Percentiles rank a stretch among this genome's conserved stretches.
Evolutionary conservation across 2,888 invertebrate species (phyloP).

Genomic region (Cephus runcator): DNA sequence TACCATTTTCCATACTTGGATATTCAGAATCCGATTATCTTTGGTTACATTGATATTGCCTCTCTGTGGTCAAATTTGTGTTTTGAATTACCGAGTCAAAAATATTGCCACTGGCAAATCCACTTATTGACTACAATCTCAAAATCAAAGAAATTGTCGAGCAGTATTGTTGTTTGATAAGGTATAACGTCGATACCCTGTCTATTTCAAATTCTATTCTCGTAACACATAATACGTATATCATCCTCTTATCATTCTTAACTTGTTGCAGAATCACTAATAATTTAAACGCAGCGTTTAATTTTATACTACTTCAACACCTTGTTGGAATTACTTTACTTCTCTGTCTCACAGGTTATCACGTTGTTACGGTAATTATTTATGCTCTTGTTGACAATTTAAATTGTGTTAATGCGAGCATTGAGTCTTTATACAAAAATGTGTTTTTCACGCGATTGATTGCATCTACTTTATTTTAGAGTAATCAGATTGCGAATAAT

Average conservation of each 20-base stretch:
- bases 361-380: constrained; percentile 13
- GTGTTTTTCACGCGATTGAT: too few relatives aligned
- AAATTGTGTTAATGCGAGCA: not conserved
- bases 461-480: not conserved
- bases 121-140: not conserved
- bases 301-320: constrained; percentile 22
- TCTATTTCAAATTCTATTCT: too few relatives aligned
- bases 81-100: constrained; percentile 14
- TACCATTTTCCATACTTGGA: constrained; percentile 15
- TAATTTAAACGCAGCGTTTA: constrained; percentile 21
- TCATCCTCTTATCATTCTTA: not conserved
- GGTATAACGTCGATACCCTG: not conserved
- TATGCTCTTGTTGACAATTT: not conserved
- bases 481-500: constrained; percentile 2
- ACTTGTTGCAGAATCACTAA: constrained; percentile 21
- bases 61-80: constrained; percentile 24
- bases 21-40: constrained; percentile 15
- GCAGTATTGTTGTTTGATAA: constrained; percentile 21
- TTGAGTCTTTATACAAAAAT: not conserved
- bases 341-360: constrained; percentile 22
- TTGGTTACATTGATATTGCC: constrained; percentile 22
- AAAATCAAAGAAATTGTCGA: constrained; percentile 3
- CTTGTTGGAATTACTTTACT: constrained; percentile 14
- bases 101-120: not conserved
- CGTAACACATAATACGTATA: too few relatives aligned